Conservation (phyloP, 2,113 vertebrate genomes). For the Phycodurus eques region DNA sequence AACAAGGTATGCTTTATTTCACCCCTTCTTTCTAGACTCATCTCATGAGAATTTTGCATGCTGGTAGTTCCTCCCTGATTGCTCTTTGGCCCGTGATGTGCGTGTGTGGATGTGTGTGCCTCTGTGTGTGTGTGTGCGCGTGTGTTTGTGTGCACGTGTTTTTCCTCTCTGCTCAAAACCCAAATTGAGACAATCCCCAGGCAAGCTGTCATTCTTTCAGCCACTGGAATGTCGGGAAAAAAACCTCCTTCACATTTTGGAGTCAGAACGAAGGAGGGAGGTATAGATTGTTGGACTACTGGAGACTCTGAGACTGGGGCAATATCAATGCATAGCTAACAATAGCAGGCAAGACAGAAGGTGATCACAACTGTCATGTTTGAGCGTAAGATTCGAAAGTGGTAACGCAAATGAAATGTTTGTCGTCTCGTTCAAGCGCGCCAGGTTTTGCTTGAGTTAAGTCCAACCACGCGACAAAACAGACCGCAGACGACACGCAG, state of each 20-base stretch:
- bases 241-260: slow-evolving; percentile 43
- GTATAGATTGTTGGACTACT: neutral
- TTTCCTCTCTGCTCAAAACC: slow-evolving; percentile 43
- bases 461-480: neutral
- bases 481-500: neutral
- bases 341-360: neutral
- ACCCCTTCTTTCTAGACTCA: neutral
- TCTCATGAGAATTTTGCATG: slow-evolving; percentile 37
- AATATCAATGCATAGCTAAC: neutral
- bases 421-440: neutral
- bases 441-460: neutral
- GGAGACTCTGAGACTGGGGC: neutral
- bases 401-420: neutral
- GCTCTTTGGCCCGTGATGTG: slow-evolving; percentile 43
- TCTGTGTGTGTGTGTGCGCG: neutral
- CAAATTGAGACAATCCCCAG: slow-evolving; percentile 65
- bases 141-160: too few relatives aligned
- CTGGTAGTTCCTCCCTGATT: slow-evolving; percentile 42
- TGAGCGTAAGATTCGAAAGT: neutral
- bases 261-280: neutral
- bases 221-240: slow-evolving; percentile 57
- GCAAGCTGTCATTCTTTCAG: slow-evolving; percentile 61
- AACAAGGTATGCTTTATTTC: neutral
- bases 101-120: slow-evolving; percentile 5
- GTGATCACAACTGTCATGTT: neutral